Evolutionary conservation across 2,888 invertebrate species (phyloP).

Genomic region (Apantesis nais): DNA sequence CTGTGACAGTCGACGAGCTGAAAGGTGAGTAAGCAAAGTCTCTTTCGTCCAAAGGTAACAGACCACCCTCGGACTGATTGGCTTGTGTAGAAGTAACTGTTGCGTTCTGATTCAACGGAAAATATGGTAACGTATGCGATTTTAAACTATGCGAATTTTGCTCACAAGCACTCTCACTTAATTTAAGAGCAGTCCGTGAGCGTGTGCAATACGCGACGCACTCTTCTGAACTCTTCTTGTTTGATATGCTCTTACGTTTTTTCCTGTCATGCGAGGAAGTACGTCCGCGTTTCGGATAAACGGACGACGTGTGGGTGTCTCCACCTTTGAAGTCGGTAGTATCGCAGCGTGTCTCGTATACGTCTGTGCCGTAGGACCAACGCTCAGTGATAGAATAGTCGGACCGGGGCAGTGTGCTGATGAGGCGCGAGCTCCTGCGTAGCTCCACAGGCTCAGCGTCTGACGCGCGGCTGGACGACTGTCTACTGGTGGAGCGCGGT

Average conservation of each 20-base stretch:
- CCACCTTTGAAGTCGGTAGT: constrained; percentile 69
- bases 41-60: constrained; percentile 81
- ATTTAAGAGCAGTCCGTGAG: constrained; percentile 80
- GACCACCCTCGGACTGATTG: constrained; percentile 73
- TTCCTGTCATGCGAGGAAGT: constrained; percentile 79
- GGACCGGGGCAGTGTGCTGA: constrained; percentile 75
- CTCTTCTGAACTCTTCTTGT: constrained; percentile 65
- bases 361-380: constrained; percentile 85
- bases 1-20: constrained; percentile 81
- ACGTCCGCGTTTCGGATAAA: constrained; percentile 67
- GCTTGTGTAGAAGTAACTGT: constrained; percentile 60
- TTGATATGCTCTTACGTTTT: constrained; percentile 69
- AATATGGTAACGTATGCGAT: constrained; percentile 56
- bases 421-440: constrained; percentile 82
- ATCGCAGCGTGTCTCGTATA: constrained; percentile 81
- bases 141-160: constrained; percentile 61
- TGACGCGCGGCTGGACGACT: constrained; percentile 61
- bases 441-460: constrained; percentile 78
- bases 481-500: constrained; percentile 71
- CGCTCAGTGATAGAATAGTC: constrained; percentile 86
- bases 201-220: constrained; percentile 81
- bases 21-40: constrained; percentile 83
- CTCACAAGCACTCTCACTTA: constrained; percentile 78
- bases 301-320: constrained; percentile 64
- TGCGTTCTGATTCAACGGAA: constrained; percentile 57